Evolutionary conservation across 2,888 invertebrate genomes (phyloP), one percentile per base, ranked within the genome.

Genomic region (Apotomis capreana): DNA sequence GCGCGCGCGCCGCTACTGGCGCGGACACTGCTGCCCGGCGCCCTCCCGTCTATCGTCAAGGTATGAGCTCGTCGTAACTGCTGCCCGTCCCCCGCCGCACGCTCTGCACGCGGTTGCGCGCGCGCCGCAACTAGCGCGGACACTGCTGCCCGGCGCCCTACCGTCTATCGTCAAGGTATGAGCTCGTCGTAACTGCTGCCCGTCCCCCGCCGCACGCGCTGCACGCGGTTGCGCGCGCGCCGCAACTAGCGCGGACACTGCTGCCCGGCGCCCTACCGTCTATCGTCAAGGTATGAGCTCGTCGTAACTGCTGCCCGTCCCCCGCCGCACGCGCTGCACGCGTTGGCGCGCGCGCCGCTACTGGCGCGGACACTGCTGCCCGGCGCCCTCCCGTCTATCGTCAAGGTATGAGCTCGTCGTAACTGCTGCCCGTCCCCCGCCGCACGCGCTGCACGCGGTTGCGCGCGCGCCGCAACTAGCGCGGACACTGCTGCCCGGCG

Each of bases 41-140:
- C n/a, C n/a, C n/a, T n/a, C n/a, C n/a, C n/a, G n/a, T n/a, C n/a
- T n/a, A n/a, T n/a, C n/a, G n/a, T n/a, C n/a, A n/a, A n/a, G n/a
- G n/a, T n/a, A n/a, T n/a, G n/a, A n/a, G n/a, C n/a, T n/a, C n/a
- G n/a, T n/a, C n/a, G n/a, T n/a, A n/a, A n/a, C n/a, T n/a, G n/a
- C n/a, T n/a, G n/a, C n/a, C n/a, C n/a, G n/a, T n/a, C 84, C 91
- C 69, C 85, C 95, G 78, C 95, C 97, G 55, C 98, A 99, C 94
- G 90, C 98, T 74, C 96, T 98, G 91, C 97, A 97, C 3, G 97
- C 98, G 85, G 93, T 98, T 76, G 95, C 95, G 96, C 97, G 87
- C 92, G 97, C 76, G 95, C 95, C 12, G 95, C 96, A 76, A 65
- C 80, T 74, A 46, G 95, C 96, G 4, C 89, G 95, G 77, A 91